These are phyloP conservation scores for Prenolepis imparis DNA, from an alignment of 2,888 invertebrate species.

Conservation along the genomic window DNA sequence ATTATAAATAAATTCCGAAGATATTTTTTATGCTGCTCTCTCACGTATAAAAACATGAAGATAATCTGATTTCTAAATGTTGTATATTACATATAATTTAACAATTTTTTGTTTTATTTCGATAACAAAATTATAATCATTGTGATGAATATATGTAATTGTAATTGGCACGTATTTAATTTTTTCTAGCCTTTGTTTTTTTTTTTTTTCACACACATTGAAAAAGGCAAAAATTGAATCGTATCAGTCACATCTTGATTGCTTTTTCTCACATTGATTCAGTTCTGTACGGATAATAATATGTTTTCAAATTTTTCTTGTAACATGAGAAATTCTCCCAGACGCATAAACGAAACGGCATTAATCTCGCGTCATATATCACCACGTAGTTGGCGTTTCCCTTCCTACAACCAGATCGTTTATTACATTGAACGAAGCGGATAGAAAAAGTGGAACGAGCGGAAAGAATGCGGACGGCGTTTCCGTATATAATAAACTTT, in stretches of 20 bases:
- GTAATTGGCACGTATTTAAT: background rate
- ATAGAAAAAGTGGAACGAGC: constrained; percentile 46
- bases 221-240: constrained; percentile 5
- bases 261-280: constrained; percentile 1
- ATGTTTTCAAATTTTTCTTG: constrained; percentile 46
- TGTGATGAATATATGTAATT: background rate
- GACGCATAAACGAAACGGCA: constrained; percentile 48
- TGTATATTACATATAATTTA: background rate
- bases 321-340: constrained; percentile 56
- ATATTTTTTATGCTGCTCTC: background rate
- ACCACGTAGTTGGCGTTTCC: constrained; percentile 45
- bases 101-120: background rate
- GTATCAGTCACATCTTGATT: background rate
- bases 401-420: constrained; percentile 59
- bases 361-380: constrained; percentile 59
- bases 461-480: constrained; percentile 44
- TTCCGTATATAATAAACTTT: constrained; percentile 53
- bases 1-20: background rate
- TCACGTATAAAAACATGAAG: background rate
- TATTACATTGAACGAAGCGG: constrained; percentile 38
- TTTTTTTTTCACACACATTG: background rate
- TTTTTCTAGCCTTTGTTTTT: background rate
- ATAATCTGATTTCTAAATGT: background rate
- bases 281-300: constrained; percentile 3
- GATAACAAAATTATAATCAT: background rate